These are phyloP conservation scores for Catocala fraxini DNA, from an alignment of 2,888 invertebrate genomes.

Conservation along the genomic window DNA sequence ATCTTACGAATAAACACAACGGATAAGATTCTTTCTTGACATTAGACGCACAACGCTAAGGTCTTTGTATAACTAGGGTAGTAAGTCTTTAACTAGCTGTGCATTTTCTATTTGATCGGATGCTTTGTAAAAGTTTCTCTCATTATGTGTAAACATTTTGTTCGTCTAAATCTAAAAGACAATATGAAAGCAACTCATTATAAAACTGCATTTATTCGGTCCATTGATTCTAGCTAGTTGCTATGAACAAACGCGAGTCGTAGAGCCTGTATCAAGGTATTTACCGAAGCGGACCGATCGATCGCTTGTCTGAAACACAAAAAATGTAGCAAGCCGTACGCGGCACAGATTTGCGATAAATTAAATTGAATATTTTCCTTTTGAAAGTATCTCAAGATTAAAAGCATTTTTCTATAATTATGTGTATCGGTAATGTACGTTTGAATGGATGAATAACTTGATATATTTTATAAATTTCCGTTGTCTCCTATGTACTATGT, in stretches of 20 bases:
- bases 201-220: conserved; percentile 34
- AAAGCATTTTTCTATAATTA: conserved; percentile 59
- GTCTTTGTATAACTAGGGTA: conserved; percentile 73
- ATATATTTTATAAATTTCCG: conserved; percentile 61
- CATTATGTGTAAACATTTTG: conserved; percentile 31
- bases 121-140: conserved; percentile 69
- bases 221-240: conserved; percentile 24
- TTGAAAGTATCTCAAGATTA: conserved; percentile 59
- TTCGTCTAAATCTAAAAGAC: conserved; percentile 29
- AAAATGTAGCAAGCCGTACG: conserved; percentile 15
- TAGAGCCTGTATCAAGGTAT: conserved; percentile 26
- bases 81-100: conserved; percentile 71
- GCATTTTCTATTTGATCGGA: conserved; percentile 74
- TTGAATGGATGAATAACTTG: conserved; percentile 72
- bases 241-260: conserved; percentile 24
- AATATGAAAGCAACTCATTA: conserved; percentile 36
- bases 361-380: conserved; percentile 37
- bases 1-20: conserved; percentile 20
- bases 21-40: conserved; percentile 68
- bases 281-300: conserved; percentile 23
- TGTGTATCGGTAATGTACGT: conserved; percentile 66
- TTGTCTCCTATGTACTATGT: conserved; percentile 68
- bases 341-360: conserved; percentile 19
- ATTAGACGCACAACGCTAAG: conserved; percentile 58
- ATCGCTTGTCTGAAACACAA: conserved; percentile 31